Evolutionary conservation across 2,888 invertebrate species (phyloP).

Genomic region (Aproaerema taeniolella): DNA sequence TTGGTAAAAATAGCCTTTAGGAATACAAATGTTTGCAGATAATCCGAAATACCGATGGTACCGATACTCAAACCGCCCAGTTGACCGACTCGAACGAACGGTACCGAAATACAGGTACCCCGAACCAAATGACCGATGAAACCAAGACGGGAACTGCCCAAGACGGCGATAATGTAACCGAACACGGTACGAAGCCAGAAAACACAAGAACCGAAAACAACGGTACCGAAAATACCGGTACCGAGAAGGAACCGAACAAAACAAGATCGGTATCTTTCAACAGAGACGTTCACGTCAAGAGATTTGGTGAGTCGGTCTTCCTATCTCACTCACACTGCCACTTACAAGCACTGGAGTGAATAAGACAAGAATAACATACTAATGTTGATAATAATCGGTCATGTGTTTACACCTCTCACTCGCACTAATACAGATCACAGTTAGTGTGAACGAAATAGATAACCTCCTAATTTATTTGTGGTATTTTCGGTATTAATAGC

Average conservation of each 20-base stretch:
- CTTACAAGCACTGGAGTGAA: neutral
- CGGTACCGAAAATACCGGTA: slow-evolving; percentile 56
- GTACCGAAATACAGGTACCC: slow-evolving; percentile 59
- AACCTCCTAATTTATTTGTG: too few species aligned
- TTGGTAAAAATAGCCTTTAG: too few species aligned
- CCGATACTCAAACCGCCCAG: slow-evolving; percentile 45
- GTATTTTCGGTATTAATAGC: too few species aligned
- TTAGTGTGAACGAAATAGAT: too few species aligned
- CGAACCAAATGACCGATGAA: slow-evolving; percentile 66
- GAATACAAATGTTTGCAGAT: slow-evolving; percentile 48
- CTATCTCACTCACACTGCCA: slow-evolving; percentile 7
- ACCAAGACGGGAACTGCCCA: slow-evolving; percentile 55
- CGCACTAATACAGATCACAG: too few species aligned
- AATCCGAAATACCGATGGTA: slow-evolving; percentile 53
- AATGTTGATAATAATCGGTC: too few species aligned
- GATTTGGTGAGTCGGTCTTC: slow-evolving; percentile 85
- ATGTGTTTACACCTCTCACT: too few species aligned
- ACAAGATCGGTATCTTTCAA: slow-evolving; percentile 90
- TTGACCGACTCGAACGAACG: slow-evolving; percentile 37
- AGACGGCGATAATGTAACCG: slow-evolving; percentile 59
- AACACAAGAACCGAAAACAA: slow-evolving; percentile 33
- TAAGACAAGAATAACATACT: slow-evolving; percentile 28
- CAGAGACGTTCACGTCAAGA: slow-evolving; percentile 92
- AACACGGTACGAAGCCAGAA: slow-evolving; percentile 34
- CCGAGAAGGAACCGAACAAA: slow-evolving; percentile 65